Base-by-base conservation (phyloP, 2,888 invertebrate genomes). In the Noctua janthina region DNA sequence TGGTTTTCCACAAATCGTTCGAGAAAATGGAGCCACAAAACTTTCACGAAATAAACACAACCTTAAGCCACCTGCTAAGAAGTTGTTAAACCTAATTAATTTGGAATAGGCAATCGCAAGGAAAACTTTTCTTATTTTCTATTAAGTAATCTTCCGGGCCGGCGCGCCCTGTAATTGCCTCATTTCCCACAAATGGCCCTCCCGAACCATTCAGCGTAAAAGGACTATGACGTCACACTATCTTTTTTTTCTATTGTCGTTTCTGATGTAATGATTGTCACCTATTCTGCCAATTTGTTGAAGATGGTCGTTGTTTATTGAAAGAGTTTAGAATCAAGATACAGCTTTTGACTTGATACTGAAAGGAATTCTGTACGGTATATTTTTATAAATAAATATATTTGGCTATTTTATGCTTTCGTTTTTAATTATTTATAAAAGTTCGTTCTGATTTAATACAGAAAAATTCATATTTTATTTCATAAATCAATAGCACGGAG, bases 61-160 rank as follows among this genome's bases (percentile, higher is more conserved):
- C 76, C 29, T 62, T 68, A 46, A 78, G 11, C 54, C 49, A 84
- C 74, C 78, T 81, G 66, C 46, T 46, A 70, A 78, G 56, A 82
- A 84, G 39, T 81, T 80, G 71, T 76, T 79, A 56, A 82, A 76
- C n/a, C 29, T 79, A 84, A 89, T 87, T 88, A 81, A 84, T 83
- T 87, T 85, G 29, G 74, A 88, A 87, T 84, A 81, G 77, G 73
- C 82, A 87, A 82, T 85, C 39, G 29, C 54, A 74, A 81, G 59
- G 71, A 79, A 86, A 90, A 88, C 85, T 90, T 87, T 89, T 85
- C 75, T 83, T 85, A 90, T 90, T 87, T 90, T 87, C 85, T 87
- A 89, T 85, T 87, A 89, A 83, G 89, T 81, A 83, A 83, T 84
- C 83, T 87, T 78, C 78, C 67, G 68, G 75, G 67, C 56, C 71